Evolutionary conservation across 2,797 vertebrate species (phyloP).

Genomic region (Paratrypauchen microcephalus): DNA sequence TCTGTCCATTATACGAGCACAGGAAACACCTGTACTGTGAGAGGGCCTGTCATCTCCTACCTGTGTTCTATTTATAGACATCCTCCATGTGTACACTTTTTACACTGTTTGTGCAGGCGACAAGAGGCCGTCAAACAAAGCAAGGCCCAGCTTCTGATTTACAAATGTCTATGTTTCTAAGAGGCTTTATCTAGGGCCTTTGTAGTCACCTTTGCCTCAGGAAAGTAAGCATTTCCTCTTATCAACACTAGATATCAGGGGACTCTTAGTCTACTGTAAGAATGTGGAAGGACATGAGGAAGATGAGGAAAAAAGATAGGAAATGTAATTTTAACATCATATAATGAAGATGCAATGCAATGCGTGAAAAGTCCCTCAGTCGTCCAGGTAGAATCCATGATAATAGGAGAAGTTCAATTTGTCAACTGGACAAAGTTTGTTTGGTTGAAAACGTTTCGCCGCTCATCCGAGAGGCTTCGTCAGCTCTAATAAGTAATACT

Average conservation of each 20-base stretch:
- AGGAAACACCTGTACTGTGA: constrained; percentile 51
- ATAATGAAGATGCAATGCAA: not conserved
- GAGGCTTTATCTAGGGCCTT: not conserved
- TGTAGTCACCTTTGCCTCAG: not conserved
- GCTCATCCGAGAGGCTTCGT: no score
- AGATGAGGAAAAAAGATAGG: not conserved
- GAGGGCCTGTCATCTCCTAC: constrained; percentile 32
- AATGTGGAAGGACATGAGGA: not conserved
- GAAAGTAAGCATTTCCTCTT: not conserved
- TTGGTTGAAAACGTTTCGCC: no score
- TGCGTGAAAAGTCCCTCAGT: no score
- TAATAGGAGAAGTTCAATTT: no score
- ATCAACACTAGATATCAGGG: not conserved
- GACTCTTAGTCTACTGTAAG: not conserved
- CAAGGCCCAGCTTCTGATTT: not conserved
- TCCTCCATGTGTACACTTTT: constrained; percentile 17
- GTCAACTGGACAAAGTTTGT: no score
- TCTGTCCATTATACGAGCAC: constrained; percentile 24
- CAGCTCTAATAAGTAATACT: no score
- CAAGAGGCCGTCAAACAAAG: not conserved
- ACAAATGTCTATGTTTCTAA: not conserved
- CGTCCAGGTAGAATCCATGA: no score
- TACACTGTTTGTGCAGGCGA: constrained; percentile 14
- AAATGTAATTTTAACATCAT: not conserved
- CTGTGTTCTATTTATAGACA: constrained; percentile 46